These are phyloP conservation scores for Oxystoma pomonae DNA, from an alignment of 2,888 invertebrate genomes.

Conservation along the genomic window DNA sequence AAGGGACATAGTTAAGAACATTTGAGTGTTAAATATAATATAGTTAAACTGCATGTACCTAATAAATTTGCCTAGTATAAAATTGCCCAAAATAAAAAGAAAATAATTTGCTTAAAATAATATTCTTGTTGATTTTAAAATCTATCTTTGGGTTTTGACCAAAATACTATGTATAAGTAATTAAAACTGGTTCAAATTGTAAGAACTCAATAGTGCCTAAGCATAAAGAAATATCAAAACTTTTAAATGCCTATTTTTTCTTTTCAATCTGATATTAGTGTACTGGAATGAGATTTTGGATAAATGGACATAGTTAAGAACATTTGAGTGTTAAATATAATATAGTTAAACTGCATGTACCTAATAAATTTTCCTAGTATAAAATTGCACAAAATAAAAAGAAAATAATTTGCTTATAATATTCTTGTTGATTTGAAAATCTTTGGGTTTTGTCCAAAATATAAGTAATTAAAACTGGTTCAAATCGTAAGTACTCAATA, in stretches of 20 bases:
- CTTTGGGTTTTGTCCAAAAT: background rate
- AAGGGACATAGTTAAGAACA: constrained; percentile 30
- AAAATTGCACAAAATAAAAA: background rate
- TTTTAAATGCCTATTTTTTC: too few species aligned
- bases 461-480: background rate
- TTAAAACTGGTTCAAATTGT: background rate
- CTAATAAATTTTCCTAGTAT: background rate
- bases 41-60: too few species aligned
- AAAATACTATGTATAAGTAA: background rate
- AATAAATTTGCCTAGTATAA: background rate
- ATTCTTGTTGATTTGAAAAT: background rate
- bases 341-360: too few species aligned
- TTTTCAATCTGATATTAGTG: too few species aligned
- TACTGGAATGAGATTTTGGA: too few species aligned
- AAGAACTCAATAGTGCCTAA: too few species aligned
- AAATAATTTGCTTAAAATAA: background rate
- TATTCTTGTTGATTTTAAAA: background rate
- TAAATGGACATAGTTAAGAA: constrained; percentile 29
- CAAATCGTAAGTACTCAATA: background rate
- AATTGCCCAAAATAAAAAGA: background rate
- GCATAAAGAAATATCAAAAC: too few species aligned
- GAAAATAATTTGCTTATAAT: background rate
- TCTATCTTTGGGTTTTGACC: background rate
- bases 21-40: too few species aligned
- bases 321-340: constrained; percentile 29